phyloP scores from a whole-genome alignment of 1,140 invertebrate genomes.

The Drosophila sp. region DNA sequence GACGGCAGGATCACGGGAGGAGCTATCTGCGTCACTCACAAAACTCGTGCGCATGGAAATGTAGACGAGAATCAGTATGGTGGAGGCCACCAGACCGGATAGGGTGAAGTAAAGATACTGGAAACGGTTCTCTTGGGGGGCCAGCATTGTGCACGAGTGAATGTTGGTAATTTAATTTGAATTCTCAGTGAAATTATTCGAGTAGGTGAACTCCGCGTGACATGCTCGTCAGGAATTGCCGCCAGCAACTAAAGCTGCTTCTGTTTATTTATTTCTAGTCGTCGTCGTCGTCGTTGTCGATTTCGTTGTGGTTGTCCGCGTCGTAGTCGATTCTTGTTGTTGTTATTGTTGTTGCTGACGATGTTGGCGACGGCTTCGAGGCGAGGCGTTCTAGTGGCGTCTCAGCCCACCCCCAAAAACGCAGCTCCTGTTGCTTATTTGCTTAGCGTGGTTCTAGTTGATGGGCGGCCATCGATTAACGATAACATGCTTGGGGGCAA shows the following conservation, averaged over 20 bases:
- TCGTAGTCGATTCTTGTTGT: neutral
- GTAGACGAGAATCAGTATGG: conserved; percentile 71
- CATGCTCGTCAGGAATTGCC: conserved; percentile 53
- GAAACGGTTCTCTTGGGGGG: conserved; percentile 70
- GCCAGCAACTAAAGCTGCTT: conserved; percentile 58
- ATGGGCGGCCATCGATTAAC: conserved; percentile 78
- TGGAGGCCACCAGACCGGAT: conserved; percentile 69
- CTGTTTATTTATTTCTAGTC: conserved; percentile 55
- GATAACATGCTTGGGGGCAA: conserved; percentile 51
- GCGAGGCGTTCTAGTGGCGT: conserved; percentile 25
- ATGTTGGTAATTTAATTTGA: conserved; percentile 18
- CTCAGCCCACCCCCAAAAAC: conserved; percentile 26
- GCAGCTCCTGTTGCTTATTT: conserved; percentile 77
- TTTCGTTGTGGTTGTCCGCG: conserved; percentile 16
- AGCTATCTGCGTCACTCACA: conserved; percentile 55
- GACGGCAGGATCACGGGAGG: neutral
- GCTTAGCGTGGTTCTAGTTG: conserved; percentile 65
- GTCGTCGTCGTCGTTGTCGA: conserved; percentile 16
- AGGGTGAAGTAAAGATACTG: conserved; percentile 78
- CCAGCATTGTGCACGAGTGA: conserved; percentile 48
- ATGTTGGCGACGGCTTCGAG: conserved; percentile 14
- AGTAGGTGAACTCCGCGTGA: conserved; percentile 4
- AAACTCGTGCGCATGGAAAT: conserved; percentile 73
- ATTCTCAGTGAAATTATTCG: neutral
- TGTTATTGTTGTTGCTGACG: conserved; percentile 9